These are phyloP conservation scores for Centrocercus urophasianus DNA, from an alignment of 2,113 vertebrate genomes.

Conservation along the genomic window DNA sequence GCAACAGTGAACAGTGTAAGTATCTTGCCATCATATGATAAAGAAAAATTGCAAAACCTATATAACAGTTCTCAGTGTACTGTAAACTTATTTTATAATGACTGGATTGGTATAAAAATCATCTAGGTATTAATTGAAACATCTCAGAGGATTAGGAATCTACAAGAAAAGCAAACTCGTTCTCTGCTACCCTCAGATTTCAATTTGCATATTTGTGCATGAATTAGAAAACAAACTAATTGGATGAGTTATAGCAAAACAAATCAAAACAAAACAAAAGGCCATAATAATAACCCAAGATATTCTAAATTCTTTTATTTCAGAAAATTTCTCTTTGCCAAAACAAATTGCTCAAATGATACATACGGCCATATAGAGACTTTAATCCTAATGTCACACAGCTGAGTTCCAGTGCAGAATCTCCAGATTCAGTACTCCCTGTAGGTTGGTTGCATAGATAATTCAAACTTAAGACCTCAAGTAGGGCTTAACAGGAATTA, in stretches of 20 bases:
- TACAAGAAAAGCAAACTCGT: neutral
- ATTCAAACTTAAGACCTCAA: neutral
- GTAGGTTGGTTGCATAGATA: neutral
- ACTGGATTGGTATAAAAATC: neutral
- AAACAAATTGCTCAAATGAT: neutral
- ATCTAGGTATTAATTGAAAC: neutral
- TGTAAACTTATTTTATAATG: neutral
- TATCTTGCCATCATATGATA: neutral
- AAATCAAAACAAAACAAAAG: too few species aligned
- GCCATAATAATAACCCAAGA: neutral
- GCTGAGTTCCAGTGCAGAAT: neutral
- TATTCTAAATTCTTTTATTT: neutral
- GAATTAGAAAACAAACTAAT: neutral
- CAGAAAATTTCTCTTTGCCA: neutral
- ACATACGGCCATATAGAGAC: neutral
- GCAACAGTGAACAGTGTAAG: neutral
- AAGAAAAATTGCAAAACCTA: neutral
- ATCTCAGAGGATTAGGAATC: neutral
- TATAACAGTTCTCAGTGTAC: neutral
- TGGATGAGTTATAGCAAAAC: neutral
- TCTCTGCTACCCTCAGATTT: neutral
- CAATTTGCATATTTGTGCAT: neutral
- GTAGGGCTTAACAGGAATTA: neutral
- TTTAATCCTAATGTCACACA: neutral
- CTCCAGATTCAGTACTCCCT: neutral